Conservation (phyloP, 2,113 vertebrate species). For the Glaucidium brasilianum region DNA sequence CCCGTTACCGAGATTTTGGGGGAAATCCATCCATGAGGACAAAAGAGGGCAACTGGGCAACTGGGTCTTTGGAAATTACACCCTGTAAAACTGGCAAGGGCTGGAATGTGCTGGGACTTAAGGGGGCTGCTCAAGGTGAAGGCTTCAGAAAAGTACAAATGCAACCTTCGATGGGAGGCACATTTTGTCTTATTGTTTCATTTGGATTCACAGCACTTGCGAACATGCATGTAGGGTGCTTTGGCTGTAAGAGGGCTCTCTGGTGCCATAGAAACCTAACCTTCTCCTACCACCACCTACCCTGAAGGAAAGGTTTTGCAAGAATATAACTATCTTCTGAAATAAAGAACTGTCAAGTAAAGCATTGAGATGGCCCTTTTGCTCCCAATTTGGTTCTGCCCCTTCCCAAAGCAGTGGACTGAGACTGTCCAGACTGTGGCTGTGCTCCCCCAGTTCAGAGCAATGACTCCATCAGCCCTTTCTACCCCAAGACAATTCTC, state of each 20-base stretch:
- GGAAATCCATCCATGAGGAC: background rate
- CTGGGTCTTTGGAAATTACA: background rate
- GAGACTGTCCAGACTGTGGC: background rate
- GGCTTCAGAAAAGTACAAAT: background rate
- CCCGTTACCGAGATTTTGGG: accelerated
- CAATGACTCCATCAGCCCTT: background rate
- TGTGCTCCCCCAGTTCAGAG: background rate
- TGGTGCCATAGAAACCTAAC: background rate
- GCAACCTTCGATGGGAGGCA: background rate
- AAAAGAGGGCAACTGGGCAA: background rate
- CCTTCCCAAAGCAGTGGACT: accelerated
- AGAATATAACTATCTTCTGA: background rate
- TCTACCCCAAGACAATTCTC: background rate
- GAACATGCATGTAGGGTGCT: accelerated
- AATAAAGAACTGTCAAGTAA: background rate
- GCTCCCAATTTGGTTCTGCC: background rate
- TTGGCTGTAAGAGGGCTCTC: background rate
- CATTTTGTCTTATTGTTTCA: background rate
- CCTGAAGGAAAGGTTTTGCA: background rate
- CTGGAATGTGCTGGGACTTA: background rate
- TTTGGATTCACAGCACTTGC: background rate
- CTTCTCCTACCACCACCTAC: background rate
- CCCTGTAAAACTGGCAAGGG: background rate
- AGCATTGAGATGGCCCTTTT: background rate
- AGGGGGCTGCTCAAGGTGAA: background rate